These are phyloP conservation scores for Drosophila serrata DNA, from an alignment of 1,140 invertebrate species.

Conservation along the genomic window DNA sequence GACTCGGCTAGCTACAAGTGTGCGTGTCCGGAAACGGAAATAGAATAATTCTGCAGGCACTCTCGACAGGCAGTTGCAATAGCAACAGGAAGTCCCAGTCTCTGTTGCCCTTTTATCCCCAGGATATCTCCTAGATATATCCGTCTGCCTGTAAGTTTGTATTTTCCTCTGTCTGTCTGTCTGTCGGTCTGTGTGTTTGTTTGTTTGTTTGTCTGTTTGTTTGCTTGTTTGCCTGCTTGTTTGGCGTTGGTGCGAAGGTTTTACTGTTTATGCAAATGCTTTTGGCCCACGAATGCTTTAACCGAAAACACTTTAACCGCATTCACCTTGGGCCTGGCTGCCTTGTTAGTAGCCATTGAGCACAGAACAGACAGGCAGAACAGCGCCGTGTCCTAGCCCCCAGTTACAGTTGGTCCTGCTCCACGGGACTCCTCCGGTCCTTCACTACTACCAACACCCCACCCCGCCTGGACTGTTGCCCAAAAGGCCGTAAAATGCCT, in stretches of 20 bases:
- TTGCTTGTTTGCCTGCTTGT: slow-evolving; percentile 41
- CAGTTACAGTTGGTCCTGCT: slow-evolving; percentile 9
- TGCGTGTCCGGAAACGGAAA: slow-evolving; percentile 78
- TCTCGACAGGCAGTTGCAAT: slow-evolving; percentile 63
- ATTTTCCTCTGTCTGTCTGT: slow-evolving; percentile 24
- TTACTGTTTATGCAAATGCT: slow-evolving; percentile 76
- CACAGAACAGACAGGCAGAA: slow-evolving; percentile 50
- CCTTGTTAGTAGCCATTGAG: slow-evolving; percentile 81
- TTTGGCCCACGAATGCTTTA: slow-evolving; percentile 69
- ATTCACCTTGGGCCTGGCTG: slow-evolving; percentile 76
- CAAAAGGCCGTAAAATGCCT: slow-evolving; percentile 81
- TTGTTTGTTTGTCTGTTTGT: slow-evolving; percentile 28
- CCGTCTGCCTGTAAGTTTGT: slow-evolving; percentile 12
- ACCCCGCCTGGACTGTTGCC: slow-evolving; percentile 34
- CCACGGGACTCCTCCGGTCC: not conserved
- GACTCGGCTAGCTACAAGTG: slow-evolving; percentile 62
- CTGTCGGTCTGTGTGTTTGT: slow-evolving; percentile 17
- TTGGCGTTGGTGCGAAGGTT: slow-evolving; percentile 51
- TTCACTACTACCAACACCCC: not conserved
- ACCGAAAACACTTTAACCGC: slow-evolving; percentile 81
- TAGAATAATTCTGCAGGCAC: slow-evolving; percentile 74
- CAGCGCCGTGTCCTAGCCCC: slow-evolving; percentile 12
- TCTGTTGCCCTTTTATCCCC: slow-evolving; percentile 22
- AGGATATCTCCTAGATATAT: slow-evolving; percentile 19
- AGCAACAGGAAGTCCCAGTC: slow-evolving; percentile 36